A percentile compares a stretch with the other conserved stretches of the same genome.
These are phyloP conservation scores for Tenthredo distinguenda DNA, from an alignment of 2,888 invertebrate genomes.

Conservation along the genomic window DNA sequence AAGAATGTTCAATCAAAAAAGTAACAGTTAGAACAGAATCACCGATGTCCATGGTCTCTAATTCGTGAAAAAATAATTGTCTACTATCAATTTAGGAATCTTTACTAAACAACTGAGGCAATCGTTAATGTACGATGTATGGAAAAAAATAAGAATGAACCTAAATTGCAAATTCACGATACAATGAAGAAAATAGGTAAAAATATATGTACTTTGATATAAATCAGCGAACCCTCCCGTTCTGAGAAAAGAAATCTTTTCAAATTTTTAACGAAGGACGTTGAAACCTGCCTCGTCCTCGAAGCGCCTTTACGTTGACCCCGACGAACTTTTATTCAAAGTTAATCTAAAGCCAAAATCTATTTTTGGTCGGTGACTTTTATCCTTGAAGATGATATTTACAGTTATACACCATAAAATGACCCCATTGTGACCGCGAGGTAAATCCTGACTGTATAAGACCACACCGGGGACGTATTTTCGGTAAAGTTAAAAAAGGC, in stretches of 20 bases:
- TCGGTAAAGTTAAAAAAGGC: constrained; percentile 19
- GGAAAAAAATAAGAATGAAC: background rate
- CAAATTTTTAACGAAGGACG: background rate
- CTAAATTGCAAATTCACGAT: background rate
- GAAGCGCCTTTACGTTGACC: background rate
- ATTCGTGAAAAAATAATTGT: too few species aligned
- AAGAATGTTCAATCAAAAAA: too few species aligned
- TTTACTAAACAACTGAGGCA: too few species aligned
- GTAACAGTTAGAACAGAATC: too few species aligned
- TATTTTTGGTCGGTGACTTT: constrained; percentile 34
- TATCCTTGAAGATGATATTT: constrained; percentile 13
- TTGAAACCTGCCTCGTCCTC: background rate
- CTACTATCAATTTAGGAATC: too few species aligned
- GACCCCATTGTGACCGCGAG: constrained; percentile 39
- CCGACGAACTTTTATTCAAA: constrained; percentile 16
- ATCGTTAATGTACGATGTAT: too few species aligned
- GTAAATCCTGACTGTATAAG: constrained; percentile 13
- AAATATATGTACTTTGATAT: background rate
- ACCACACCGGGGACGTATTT: constrained; percentile 19
- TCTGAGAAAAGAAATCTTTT: background rate
- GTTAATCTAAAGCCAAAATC: constrained; percentile 12
- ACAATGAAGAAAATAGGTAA: background rate
- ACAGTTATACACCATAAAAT: constrained; percentile 37
- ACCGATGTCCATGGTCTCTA: too few species aligned
- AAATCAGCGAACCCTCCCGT: background rate